Evolutionary conservation across 2,113 vertebrate species (phyloP).

Genomic region (Pogonocichla stellata): DNA sequence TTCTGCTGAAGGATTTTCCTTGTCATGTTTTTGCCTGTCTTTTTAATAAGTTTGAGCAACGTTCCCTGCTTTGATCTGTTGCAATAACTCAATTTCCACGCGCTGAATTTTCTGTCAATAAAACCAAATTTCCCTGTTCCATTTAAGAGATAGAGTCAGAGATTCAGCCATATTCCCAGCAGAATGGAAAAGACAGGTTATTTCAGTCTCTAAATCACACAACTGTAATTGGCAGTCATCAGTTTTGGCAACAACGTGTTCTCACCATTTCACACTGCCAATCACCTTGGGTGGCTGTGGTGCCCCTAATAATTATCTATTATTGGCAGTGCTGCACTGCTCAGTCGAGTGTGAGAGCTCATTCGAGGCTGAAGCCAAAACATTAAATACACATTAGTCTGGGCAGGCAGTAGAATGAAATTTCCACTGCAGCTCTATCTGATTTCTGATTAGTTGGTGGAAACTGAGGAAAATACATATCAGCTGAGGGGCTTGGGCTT

Average conservation of each 20-base stretch:
- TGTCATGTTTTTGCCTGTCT: neutral
- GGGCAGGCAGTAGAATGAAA: conserved; percentile 47
- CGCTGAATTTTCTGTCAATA: neutral
- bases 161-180: neutral
- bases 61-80: neutral
- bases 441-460: conserved; percentile 49
- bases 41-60: neutral
- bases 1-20: neutral
- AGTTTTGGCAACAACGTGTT: conserved; percentile 39
- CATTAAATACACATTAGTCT: conserved; percentile 67
- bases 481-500: neutral
- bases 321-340: conserved; percentile 39
- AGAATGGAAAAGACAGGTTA: neutral
- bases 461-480: neutral
- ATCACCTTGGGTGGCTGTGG: conserved; percentile 56
- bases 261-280: conserved; percentile 54
- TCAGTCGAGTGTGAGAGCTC: conserved; percentile 62
- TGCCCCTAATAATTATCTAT: conserved; percentile 61
- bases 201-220: conserved; percentile 35
- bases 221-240: conserved; percentile 49
- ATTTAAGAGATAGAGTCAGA: neutral
- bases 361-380: conserved; percentile 50
- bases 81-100: neutral
- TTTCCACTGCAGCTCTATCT: conserved; percentile 49
- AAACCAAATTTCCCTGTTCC: neutral